Evolutionary conservation across 2,797 vertebrate genomes (phyloP), one percentile per base, ranked within the genome.

Genomic region (Cetoscarus ocellatus): DNA sequence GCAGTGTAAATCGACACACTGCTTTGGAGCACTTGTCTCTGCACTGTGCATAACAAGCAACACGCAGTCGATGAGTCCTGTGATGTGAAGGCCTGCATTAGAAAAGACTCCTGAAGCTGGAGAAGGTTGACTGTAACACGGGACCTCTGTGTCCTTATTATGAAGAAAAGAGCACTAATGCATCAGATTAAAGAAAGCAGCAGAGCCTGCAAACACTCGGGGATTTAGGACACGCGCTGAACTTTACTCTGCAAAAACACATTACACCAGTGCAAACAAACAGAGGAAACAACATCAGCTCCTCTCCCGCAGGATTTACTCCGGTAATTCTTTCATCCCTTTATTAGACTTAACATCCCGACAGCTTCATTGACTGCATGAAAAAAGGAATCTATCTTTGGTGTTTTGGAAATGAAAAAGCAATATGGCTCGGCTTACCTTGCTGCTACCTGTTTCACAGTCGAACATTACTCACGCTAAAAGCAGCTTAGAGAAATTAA

Each of bases 401-500:
- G n/a, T 65, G 71, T 70, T 87, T 73, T 80, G 54, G 65, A 77
- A 72, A 15, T 69, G 60, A 78, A 76, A 39, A 73, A 60, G 63
- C 74, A 70, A 59, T 38, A 58, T 54, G 60, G 67, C 74, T 84
- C 60, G 51, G 67, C 73, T 87, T 85, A 80, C 82, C 80, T 87
- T 79, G 58, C 65, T 0, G 12, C 62, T 80, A 85, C 74, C 76
- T 82, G 84, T 85, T 84, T 56, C 59, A 72, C 63, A 80, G 82
- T 81, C 72, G 82, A 90, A 84, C 80, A 84, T 85, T 79, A 72
- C 79, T 89, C 72, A 72, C 8, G 14, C 74, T 82, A 84, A 90
- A 89, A 87, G 82, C 80, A 89, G 81, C 82, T 90, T 82, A 86
- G 78, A 88, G 77, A 89, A 86, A 89, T 90, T 66, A 87, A 86